Conservation (phyloP, 2,888 invertebrate species). For the Melolontha melolontha region DNA sequence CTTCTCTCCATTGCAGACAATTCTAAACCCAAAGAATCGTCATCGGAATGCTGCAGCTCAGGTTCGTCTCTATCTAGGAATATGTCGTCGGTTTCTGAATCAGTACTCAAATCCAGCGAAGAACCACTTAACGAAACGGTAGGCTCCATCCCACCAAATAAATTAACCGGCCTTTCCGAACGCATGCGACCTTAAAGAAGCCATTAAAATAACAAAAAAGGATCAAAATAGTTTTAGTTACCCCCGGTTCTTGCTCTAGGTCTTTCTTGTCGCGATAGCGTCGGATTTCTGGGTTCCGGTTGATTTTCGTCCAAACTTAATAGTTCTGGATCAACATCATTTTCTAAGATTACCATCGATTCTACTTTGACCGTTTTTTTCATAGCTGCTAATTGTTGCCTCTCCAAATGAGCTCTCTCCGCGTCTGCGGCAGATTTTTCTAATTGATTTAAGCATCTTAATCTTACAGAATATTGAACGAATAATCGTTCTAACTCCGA, state of each 20-base stretch:
- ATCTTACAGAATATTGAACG: constrained; percentile 87
- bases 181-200: constrained; percentile 52
- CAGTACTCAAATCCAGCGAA: constrained; percentile 60
- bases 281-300: constrained; percentile 52
- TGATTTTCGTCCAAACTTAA: constrained; percentile 55
- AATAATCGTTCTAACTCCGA: constrained; percentile 85
- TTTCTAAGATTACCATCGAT: constrained; percentile 67
- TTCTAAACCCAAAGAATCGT: constrained; percentile 62
- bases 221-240: constrained; percentile 48
- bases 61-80: constrained; percentile 64
- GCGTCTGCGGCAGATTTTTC: constrained; percentile 88
- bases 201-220: constrained; percentile 8
- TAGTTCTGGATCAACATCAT: constrained; percentile 55
- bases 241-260: constrained; percentile 73
- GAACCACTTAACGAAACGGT: constrained; percentile 59
- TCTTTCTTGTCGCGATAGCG: constrained; percentile 63
- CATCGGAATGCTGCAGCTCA: constrained; percentile 62
- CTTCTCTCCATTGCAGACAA: constrained; percentile 58
- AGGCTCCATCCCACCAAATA: constrained; percentile 59
- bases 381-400: constrained; percentile 70
- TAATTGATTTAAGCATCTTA: constrained; percentile 89
- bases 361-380: constrained; percentile 65
- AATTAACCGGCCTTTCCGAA: constrained; percentile 51
- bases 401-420: constrained; percentile 82
- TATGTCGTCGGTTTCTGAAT: constrained; percentile 62